These are phyloP conservation scores for Cerastis rubricosa DNA, from an alignment of 2,888 invertebrate genomes.

Conservation along the genomic window DNA sequence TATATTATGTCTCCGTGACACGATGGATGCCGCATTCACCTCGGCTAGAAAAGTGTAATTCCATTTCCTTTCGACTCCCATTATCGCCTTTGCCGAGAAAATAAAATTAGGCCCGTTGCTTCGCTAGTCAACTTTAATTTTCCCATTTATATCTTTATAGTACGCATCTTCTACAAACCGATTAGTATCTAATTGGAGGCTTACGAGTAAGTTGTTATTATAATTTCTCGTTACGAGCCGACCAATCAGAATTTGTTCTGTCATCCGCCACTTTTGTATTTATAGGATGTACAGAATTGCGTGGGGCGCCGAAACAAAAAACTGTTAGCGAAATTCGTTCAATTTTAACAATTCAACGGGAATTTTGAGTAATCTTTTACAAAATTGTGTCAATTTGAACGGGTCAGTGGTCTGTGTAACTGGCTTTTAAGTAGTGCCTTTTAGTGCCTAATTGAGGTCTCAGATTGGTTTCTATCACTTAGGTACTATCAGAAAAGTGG, in stretches of 20 bases:
- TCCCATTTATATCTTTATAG: slow-evolving; percentile 64
- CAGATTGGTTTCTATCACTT: background rate
- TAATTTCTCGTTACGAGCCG: slow-evolving; percentile 62
- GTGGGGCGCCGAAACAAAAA: slow-evolving; percentile 45
- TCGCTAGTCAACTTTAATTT: slow-evolving; percentile 46
- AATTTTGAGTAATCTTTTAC: slow-evolving; percentile 55
- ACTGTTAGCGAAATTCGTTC: slow-evolving; percentile 38
- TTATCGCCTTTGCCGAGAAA: slow-evolving; percentile 24
- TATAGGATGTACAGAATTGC: slow-evolving; percentile 49
- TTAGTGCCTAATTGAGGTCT: slow-evolving; percentile 38
- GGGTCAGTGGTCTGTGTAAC: slow-evolving; percentile 54
- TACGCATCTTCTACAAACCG: slow-evolving; percentile 63
- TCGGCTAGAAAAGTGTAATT: background rate
- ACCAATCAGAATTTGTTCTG: slow-evolving; percentile 64
- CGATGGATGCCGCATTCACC: background rate
- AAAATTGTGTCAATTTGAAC: slow-evolving; percentile 56
- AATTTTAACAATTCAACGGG: slow-evolving; percentile 57
- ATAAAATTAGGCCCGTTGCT: slow-evolving; percentile 10
- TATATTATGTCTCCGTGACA: background rate
- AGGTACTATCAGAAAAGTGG: too few species aligned
- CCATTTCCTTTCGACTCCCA: background rate
- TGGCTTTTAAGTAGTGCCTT: slow-evolving; percentile 48
- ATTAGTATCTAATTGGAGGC: slow-evolving; percentile 81
- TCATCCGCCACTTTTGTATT: slow-evolving; percentile 63
- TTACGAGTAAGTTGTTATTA: slow-evolving; percentile 77